Evolutionary conservation across 2,113 vertebrate species (phyloP), one percentile per base, ranked within the genome.

Genomic region (Clarias batrachus): DNA sequence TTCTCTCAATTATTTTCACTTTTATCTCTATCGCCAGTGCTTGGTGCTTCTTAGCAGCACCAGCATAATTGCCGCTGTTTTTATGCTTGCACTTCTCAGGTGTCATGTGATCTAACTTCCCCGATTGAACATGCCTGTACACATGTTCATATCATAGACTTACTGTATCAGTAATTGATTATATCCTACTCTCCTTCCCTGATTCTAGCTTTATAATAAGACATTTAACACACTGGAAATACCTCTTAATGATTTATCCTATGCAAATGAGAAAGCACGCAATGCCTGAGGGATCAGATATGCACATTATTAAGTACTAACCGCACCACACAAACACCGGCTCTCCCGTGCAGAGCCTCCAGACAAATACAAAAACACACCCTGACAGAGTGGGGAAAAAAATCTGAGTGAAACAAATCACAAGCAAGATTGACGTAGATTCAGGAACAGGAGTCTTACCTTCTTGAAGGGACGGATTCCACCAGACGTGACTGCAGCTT

Each of bases 391-490:
- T 65, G 4, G 21, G 59, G 19, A 57, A 54, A 48, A 56, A 21
- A 73, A 63, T 56, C n/a, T 77, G 1, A 23, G 10, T 81, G 33
- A 63, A 33, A 16, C 54, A 62, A 48, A 19, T 25, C 25, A 62
- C 1, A 65, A 65, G 65, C 65, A 71, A 17, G 7, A 59, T 1
- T 78, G 25, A 27, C 3, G 33, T 33, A 54, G 21, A 23, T 56
- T 52, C 25, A 59, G 14, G 13, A 60, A 21, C 13, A 30, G 52
- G 6, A 78, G 2, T 21, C 63, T 94, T 90, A 98, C 97, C 91
- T 97, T 95, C 91, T 95, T 96, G 91, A 97, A 95, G 87, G 97
- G 96, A 92, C 96, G 96, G 88, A 96, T 96, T 84, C 92, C 95
- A 13, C 93, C 94, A 66, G 94, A 30, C 41, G 94, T 19, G 4